phyloP scores from a whole-genome alignment of 2,797 vertebrate species.

The Hippocampus kuda region DNA sequence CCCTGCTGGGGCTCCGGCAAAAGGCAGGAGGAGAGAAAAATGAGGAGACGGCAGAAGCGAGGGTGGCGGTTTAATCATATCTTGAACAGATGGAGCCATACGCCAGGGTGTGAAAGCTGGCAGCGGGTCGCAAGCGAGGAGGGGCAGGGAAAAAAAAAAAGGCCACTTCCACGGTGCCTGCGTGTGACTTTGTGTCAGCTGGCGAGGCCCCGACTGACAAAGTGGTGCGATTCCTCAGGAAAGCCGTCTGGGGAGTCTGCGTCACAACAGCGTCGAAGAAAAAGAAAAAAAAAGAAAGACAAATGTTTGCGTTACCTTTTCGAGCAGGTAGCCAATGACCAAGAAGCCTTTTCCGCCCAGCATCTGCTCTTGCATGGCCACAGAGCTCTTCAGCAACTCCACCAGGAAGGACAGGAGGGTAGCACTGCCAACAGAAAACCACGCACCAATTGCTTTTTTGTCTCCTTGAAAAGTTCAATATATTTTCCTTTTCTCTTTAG shows the following conservation, averaged over 20 bases:
- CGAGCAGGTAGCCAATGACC: slow-evolving; percentile 90
- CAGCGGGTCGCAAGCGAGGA: slow-evolving; percentile 42
- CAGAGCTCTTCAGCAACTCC: slow-evolving; percentile 91
- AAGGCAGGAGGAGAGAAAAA: slow-evolving; percentile 26
- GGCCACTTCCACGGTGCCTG: slow-evolving; percentile 46
- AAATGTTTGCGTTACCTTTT: slow-evolving; percentile 74
- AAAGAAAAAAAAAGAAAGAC: background rate
- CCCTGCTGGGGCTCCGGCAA: slow-evolving; percentile 40
- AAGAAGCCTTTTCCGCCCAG: slow-evolving; percentile 93
- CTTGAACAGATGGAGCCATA: slow-evolving; percentile 64
- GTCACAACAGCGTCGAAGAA: background rate
- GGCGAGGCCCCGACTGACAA: slow-evolving; percentile 55
- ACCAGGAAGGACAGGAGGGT: slow-evolving; percentile 89
- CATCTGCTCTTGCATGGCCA: slow-evolving; percentile 99
- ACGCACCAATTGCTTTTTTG: background rate
- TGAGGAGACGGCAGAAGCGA: slow-evolving; percentile 21
- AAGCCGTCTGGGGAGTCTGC: slow-evolving; percentile 47
- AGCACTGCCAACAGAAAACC: slow-evolving; percentile 44
- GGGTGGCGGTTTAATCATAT: slow-evolving; percentile 55
- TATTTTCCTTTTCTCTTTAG: too few relatives aligned
- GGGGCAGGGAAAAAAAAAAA: background rate
- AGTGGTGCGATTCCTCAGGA: slow-evolving; percentile 55
- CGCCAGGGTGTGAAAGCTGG: slow-evolving; percentile 56
- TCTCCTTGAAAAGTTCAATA: background rate
- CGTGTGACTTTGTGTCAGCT: slow-evolving; percentile 55